Evolutionary conservation across 64 coral and sea anemone species (phyloP), one percentile per base, ranked within the genome.

Genomic region (Porites lutea): DNA sequence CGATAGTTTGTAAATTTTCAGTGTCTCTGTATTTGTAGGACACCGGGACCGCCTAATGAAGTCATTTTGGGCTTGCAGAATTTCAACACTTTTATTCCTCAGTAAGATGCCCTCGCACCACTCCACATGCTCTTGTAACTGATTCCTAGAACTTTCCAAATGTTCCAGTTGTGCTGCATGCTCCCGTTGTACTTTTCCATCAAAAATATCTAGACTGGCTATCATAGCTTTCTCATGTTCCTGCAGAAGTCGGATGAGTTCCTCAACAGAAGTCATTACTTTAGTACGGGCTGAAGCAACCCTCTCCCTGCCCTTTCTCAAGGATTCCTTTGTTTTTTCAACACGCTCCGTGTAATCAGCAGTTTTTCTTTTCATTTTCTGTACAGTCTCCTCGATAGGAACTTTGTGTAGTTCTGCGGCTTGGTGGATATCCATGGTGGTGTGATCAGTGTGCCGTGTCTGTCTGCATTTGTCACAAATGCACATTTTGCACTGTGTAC

Each of bases 61-160:
- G 53, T 14, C 16, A 0, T 52, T 52, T 18, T 65, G 80, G 13
- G 67, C 44, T 21, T 82, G 67, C 48, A 91, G 23, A 72, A 63
- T 91, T 51, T 91, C 89, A 6, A 79, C 53, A 50, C 80, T 76
- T 19, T 50, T 19, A 51, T 83, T 74, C 54, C 89, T 70, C 21
- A 73, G 50, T 13, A 91, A 55, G 27, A 91, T 79, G 6, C 13
- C 79, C 78, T 83, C 64, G 20, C 64, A 91, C 21, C 54, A 45
- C 10, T 91, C 21, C 9, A 91, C 69, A 51, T 49, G 83, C 0
- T 71, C 37, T 46, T 91, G 81, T 3, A 91, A 14, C 52, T 82
- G 76, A 1, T 19, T 90, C 23, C 70, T 58, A 53, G 64, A 51
- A 2, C 1, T 59, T 59, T 90, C 60, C 55, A 90, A 81, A 12